Percentiles rank a stretch among this genome's conserved stretches.
Conservation (phyloP, 2,113 vertebrate species). For the Microcebus murinus region DNA sequence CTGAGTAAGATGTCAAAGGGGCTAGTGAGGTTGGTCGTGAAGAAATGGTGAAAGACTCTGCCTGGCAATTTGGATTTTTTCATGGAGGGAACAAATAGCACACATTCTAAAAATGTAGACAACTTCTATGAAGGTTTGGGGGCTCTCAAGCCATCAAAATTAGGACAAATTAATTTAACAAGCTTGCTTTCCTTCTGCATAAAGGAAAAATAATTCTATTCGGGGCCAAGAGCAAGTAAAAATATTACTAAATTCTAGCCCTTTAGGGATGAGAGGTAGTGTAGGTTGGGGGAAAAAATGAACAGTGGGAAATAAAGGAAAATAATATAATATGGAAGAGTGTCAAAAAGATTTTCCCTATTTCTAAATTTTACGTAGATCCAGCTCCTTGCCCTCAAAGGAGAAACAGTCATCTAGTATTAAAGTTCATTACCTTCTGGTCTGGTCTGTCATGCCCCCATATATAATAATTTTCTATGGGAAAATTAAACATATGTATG, state of each 20-base stretch:
- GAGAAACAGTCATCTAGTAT: not conserved
- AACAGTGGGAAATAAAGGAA: not conserved
- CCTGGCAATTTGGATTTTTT: not conserved
- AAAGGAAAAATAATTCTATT: not conserved
- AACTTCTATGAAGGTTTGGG: not conserved
- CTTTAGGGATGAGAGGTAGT: not conserved
- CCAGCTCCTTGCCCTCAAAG: not conserved
- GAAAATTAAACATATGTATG: not conserved
- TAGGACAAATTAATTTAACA: not conserved
- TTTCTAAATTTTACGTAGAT: not conserved
- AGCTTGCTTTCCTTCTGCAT: not conserved
- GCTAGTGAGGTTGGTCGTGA: too few species aligned
- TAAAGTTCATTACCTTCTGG: slow-evolving; percentile 11
- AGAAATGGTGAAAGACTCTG: not conserved
- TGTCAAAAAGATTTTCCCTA: not conserved
- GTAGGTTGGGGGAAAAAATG: not conserved
- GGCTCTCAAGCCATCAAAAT: not conserved
- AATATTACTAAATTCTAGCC: not conserved
- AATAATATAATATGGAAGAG: not conserved
- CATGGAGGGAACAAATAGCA: not conserved
- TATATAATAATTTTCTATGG: not conserved
- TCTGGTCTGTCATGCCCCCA: not conserved
- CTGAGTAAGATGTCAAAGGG: too few species aligned
- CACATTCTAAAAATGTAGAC: not conserved
- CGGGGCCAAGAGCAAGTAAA: not conserved